Evolutionary conservation across 2,797 vertebrate genomes (phyloP).

Genomic region (Hapalemur alaotrensis): DNA sequence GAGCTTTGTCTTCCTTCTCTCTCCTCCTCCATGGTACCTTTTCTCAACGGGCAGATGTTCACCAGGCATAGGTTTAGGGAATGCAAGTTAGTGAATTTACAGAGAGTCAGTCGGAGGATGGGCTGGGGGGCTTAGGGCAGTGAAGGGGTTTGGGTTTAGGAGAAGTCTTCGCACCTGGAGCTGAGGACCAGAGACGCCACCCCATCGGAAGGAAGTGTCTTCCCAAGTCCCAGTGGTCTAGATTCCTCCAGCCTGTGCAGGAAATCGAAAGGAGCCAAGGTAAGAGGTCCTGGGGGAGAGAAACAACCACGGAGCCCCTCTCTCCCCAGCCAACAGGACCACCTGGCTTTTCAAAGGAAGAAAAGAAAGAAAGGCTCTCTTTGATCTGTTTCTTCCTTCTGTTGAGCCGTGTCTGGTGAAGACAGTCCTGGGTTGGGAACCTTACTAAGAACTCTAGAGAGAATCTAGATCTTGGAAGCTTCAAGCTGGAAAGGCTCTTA

Average conservation of each 20-base stretch:
- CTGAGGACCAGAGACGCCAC: neutral
- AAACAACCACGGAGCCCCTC: neutral
- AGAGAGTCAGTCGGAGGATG: neutral
- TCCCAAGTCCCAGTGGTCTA: neutral
- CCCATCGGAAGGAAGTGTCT: conserved; percentile 8
- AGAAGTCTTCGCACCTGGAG: neutral
- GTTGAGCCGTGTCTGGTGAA: neutral
- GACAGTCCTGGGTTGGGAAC: neutral
- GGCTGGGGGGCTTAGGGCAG: neutral
- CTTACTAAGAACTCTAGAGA: neutral
- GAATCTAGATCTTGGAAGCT: neutral
- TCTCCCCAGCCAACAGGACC: neutral
- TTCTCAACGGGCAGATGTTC: neutral
- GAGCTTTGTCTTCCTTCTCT: neutral
- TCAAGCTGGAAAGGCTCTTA: neutral
- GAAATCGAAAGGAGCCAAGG: conserved; percentile 58
- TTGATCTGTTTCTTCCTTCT: neutral
- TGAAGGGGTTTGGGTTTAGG: neutral
- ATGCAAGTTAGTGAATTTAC: neutral
- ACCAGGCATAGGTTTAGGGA: neutral
- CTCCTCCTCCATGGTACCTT: neutral
- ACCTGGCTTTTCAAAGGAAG: neutral
- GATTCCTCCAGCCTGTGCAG: conserved; percentile 12
- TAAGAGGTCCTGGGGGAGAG: conserved; percentile 44
- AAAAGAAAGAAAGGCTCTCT: neutral